phyloP scores from a whole-genome alignment of 2,113 vertebrate genomes.

The Crotophaga sulcirostris region DNA sequence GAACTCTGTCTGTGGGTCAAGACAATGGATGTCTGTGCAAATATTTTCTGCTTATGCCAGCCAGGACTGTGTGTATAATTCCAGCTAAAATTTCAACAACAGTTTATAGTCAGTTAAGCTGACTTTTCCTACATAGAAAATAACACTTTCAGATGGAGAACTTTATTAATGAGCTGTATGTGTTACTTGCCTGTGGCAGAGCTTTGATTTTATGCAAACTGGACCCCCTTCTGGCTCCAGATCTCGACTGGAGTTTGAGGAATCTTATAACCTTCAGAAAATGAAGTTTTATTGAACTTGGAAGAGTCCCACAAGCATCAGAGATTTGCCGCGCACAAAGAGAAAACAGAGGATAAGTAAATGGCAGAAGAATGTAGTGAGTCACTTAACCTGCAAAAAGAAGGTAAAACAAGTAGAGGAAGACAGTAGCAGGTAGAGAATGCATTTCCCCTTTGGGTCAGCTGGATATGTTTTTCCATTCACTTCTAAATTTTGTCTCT shows the following conservation, averaged over 20 bases:
- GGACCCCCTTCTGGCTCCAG: neutral
- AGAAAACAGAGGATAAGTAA: constrained; percentile 35
- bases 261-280: constrained; percentile 49
- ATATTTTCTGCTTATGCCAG: neutral
- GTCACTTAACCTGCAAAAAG: constrained; percentile 17
- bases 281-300: constrained; percentile 55
- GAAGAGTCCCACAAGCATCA: neutral
- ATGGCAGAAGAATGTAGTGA: constrained; percentile 31
- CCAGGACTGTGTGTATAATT: constrained; percentile 4
- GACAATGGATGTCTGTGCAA: constrained; percentile 35
- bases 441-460: neutral
- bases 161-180: neutral
- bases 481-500: neutral
- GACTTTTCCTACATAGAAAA: neutral
- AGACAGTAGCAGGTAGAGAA: neutral
- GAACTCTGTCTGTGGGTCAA: constrained; percentile 57
- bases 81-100: constrained; percentile 6
- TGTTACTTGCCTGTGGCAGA: neutral
- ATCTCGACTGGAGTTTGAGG: constrained; percentile 3
- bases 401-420: neutral
- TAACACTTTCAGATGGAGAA: neutral
- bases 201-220: neutral
- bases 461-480: neutral
- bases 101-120: neutral
- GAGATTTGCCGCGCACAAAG: constrained; percentile 13